phyloP scores from a whole-genome alignment of 2,797 vertebrate species.

The Onychomys torridus region DNA sequence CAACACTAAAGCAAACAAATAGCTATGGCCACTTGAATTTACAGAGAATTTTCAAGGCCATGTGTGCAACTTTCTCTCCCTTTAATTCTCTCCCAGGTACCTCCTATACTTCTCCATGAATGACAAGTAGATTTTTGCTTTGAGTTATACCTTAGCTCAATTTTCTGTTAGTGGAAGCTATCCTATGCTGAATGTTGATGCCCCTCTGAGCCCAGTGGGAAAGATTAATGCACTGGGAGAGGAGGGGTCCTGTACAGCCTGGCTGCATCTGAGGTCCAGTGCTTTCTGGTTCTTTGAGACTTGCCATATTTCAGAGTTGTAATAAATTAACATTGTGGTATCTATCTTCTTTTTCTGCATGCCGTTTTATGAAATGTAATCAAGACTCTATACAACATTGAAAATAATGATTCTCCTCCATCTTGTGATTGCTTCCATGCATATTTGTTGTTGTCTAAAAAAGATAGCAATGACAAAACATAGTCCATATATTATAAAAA shows the following conservation, averaged over 20 bases:
- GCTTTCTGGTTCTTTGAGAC: background rate
- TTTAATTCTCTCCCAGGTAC: background rate
- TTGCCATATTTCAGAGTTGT: background rate
- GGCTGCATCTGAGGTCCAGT: background rate
- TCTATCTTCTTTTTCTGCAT: background rate
- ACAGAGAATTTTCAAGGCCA: background rate
- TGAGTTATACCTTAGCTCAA: background rate
- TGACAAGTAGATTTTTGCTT: background rate
- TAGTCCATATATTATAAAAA: constrained; percentile 64
- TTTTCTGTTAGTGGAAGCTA: background rate
- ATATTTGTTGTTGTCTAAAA: background rate
- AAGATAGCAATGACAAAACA: constrained; percentile 65
- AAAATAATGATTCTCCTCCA: background rate
- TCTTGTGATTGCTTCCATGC: background rate
- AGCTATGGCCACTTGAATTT: background rate
- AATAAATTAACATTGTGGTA: background rate
- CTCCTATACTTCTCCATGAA: background rate
- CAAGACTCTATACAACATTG: background rate
- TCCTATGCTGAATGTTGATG: background rate
- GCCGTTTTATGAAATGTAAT: constrained; percentile 3
- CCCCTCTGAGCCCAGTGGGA: background rate
- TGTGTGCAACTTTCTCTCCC: background rate
- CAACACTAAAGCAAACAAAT: background rate
- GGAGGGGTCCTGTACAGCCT: background rate
- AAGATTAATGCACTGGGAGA: background rate